Conservation (phyloP, 1,140 invertebrate species). For the Ruditapes philippinarum region DNA sequence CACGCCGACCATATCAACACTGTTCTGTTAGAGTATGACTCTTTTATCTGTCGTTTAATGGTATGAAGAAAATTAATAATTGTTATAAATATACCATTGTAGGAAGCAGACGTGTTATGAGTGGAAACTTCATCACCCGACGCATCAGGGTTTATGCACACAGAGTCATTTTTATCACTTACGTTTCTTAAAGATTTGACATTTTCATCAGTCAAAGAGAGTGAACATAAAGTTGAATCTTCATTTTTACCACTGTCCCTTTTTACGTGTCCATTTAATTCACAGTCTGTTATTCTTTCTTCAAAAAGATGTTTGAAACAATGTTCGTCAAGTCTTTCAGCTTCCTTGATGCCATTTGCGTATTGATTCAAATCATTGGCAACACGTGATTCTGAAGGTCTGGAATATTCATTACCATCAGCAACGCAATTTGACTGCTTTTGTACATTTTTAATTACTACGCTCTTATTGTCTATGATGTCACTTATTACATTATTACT, state of each 20-base stretch:
- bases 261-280: too few relatives aligned
- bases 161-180: too few relatives aligned
- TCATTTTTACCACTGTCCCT: too few relatives aligned
- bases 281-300: neutral
- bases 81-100: neutral
- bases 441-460: neutral
- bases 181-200: neutral
- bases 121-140: too few relatives aligned
- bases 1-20: constrained; percentile 95
- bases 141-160: too few relatives aligned
- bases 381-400: constrained; percentile 76
- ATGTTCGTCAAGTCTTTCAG: too few relatives aligned
- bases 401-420: neutral
- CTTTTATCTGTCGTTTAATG: constrained; percentile 89
- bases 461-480: neutral
- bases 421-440: neutral
- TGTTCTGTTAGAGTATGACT: constrained; percentile 91
- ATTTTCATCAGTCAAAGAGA: neutral
- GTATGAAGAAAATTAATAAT: constrained; percentile 88
- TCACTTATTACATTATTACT: neutral
- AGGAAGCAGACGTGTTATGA: neutral
- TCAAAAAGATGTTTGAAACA: neutral
- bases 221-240: too few relatives aligned
- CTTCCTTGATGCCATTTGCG: too few relatives aligned
- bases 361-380: too few relatives aligned